phyloP scores from a whole-genome alignment of 2,113 vertebrate genomes.

The Tauraco erythrolophus region DNA sequence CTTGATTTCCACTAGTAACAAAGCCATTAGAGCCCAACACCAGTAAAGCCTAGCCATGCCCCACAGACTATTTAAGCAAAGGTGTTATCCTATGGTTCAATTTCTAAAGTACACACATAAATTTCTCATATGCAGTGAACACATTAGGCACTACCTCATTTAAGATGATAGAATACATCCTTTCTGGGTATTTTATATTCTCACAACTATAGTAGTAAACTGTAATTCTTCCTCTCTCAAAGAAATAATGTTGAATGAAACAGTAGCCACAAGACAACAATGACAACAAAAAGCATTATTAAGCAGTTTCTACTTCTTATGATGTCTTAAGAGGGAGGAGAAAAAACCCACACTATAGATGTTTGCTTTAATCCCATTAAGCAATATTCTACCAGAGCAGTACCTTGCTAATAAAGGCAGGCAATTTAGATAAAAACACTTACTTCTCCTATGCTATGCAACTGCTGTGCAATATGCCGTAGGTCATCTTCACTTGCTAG shows the following conservation, averaged over 20 bases:
- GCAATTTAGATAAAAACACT: conserved; percentile 18
- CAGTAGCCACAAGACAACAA: neutral
- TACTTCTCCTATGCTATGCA: conserved; percentile 95
- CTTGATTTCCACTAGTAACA: neutral
- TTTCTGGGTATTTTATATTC: neutral
- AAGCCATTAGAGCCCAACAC: neutral
- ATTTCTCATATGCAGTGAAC: neutral
- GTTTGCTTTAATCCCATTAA: neutral
- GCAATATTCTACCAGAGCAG: neutral
- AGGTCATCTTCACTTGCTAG: conserved; percentile 92
- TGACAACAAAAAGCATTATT: neutral
- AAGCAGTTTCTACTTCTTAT: neutral
- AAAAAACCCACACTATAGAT: neutral
- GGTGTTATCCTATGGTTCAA: neutral
- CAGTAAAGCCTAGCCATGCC: neutral
- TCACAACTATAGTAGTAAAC: neutral
- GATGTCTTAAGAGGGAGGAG: neutral
- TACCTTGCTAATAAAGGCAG: neutral
- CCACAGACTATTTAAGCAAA: neutral
- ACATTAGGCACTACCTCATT: neutral
- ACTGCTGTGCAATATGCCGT: conserved; percentile 86
- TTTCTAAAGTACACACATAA: neutral
- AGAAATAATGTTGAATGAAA: neutral
- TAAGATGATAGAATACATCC: neutral
- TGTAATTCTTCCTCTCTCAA: neutral